Conservation (phyloP, 2,888 invertebrate genomes). For the Norana najaformis region DNA sequence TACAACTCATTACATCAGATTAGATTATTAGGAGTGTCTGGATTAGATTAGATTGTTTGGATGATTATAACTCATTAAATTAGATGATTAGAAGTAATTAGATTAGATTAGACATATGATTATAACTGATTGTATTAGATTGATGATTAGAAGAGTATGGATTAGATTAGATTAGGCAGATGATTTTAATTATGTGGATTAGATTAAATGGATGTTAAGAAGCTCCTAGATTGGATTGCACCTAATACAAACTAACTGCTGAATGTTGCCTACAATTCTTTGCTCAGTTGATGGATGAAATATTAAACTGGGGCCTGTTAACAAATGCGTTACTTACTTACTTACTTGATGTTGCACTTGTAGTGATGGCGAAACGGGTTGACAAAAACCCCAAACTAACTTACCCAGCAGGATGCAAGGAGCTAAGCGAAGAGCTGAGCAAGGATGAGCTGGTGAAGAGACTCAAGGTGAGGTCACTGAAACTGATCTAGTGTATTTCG, state of each 20-base stretch:
- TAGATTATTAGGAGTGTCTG: background rate
- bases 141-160: background rate
- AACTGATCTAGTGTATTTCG: background rate
- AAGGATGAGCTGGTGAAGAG: conserved; percentile 92
- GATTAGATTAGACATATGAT: background rate
- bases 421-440: conserved; percentile 88
- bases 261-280: no score
- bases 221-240: no score
- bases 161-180: no score
- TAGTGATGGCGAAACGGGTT: conserved; percentile 43
- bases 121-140: background rate
- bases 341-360: background rate
- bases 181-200: background rate
- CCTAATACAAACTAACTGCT: no score
- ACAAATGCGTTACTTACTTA: no score
- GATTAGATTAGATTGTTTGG: background rate
- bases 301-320: no score
- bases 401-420: conserved; percentile 92
- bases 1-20: no score
- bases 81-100: no score
- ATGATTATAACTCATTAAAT: no score
- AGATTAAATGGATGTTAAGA: no score
- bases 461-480: conserved; percentile 74
- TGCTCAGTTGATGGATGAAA: no score
- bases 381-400: conserved; percentile 51